Percentiles rank a stretch among this genome's conserved stretches.
phyloP scores from a whole-genome alignment of 1,140 invertebrate genomes.

The Trialeurodes vaporariorum region DNA sequence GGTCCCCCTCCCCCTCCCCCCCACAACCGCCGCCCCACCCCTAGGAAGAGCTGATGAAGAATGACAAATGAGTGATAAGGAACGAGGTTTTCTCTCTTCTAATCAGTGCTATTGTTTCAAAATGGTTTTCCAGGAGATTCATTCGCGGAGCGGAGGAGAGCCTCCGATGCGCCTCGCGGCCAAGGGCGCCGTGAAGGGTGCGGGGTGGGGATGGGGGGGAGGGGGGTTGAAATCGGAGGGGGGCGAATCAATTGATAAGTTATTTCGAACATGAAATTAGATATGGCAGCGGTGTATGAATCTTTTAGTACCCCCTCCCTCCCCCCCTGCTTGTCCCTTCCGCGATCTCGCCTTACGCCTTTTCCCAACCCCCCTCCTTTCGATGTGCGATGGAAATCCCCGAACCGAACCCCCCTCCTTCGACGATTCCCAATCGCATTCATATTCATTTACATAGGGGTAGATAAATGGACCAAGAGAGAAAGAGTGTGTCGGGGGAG shows the following conservation, averaged over 20 bases:
- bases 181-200: neutral
- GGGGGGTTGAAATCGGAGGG: no score
- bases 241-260: neutral
- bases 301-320: constrained; percentile 1
- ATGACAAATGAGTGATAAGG: neutral
- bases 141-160: neutral
- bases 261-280: neutral
- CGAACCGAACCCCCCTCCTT: no score
- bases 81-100: neutral
- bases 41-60: neutral
- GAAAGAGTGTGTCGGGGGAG: neutral
- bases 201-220: neutral
- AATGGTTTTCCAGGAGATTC: neutral
- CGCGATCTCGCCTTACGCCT: no score
- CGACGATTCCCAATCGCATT: no score
- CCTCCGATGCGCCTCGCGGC: no score
- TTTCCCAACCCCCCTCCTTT: no score
- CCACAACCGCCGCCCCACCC: no score
- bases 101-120: neutral
- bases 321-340: neutral
- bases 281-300: neutral
- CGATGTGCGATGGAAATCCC: no score
- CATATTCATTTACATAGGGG: neutral
- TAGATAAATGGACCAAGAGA: constrained; percentile 6
- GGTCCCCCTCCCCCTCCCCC: no score